phyloP scores from a whole-genome alignment of 2,797 vertebrate genomes.

The Vireo griseus region DNA sequence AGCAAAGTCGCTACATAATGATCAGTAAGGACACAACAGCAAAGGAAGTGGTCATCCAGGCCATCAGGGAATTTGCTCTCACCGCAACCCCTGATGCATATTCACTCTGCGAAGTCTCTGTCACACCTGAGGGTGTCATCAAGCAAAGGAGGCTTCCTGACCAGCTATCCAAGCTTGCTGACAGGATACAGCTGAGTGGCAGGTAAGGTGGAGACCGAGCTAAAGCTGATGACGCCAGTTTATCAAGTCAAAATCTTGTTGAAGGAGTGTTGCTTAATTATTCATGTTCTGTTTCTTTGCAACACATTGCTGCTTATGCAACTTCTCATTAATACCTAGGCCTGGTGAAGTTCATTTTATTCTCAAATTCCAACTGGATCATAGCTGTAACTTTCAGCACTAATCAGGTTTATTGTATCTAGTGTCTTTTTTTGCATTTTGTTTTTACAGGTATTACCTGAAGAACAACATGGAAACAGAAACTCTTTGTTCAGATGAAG shows the following conservation, averaged over 20 bases:
- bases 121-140: conserved; percentile 97
- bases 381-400: not conserved
- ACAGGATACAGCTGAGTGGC: conserved; percentile 96
- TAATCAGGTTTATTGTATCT: not conserved
- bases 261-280: not conserved
- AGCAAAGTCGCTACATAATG: conserved; percentile 99
- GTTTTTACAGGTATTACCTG: conserved; percentile 87
- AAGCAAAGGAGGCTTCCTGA: conserved; percentile 95
- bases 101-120: conserved; percentile 94
- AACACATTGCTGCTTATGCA: not conserved
- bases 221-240: not conserved
- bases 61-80: conserved; percentile 94
- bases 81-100: conserved; percentile 90
- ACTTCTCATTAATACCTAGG: not conserved
- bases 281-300: not conserved
- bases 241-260: not conserved
- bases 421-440: not conserved
- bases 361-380: not conserved
- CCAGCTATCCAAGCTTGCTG: conserved; percentile 96
- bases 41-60: conserved; percentile 95
- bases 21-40: conserved; percentile 98
- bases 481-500: conserved; percentile 95
- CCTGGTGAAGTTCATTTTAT: not conserved
- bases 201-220: conserved; percentile 76
- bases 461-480: conserved; percentile 99